Percentiles rank a stretch among this genome's conserved stretches.
Evolutionary conservation across 2,888 invertebrate species (phyloP).

Genomic region (Platycheirus albimanus): DNA sequence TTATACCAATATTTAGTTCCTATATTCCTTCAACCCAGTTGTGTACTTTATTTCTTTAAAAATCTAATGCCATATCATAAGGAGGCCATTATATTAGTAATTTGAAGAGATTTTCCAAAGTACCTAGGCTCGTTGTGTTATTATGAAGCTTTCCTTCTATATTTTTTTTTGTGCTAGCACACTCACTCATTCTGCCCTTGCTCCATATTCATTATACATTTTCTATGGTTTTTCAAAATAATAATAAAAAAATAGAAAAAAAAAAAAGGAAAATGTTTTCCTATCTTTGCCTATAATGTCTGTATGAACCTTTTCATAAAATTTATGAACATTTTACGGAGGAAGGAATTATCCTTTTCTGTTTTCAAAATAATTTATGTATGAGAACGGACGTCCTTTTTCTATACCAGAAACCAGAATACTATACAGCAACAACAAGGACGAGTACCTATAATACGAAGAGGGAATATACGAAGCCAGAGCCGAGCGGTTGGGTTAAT

Average conservation of each 20-base stretch:
- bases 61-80: neutral
- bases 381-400: slow-evolving; percentile 16
- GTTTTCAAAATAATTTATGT: slow-evolving; percentile 20
- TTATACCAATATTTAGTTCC: too few species aligned
- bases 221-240: slow-evolving; percentile 5
- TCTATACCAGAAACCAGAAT: too few species aligned
- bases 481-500: neutral
- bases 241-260: slow-evolving; percentile 12
- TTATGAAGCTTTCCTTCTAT: slow-evolving; percentile 21
- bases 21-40: slow-evolving; percentile 16
- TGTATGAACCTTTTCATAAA: slow-evolving; percentile 42
- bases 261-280: slow-evolving; percentile 41
- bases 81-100: slow-evolving; percentile 31
- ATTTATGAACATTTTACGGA: slow-evolving; percentile 37
- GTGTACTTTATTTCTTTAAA: slow-evolving; percentile 17
- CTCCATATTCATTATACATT: slow-evolving; percentile 21
- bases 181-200: slow-evolving; percentile 12
- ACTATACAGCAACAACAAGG: neutral
- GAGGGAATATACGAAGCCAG: neutral
- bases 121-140: slow-evolving; percentile 18
- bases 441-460: too few species aligned
- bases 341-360: slow-evolving; percentile 45
- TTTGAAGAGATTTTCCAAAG: slow-evolving; percentile 36
- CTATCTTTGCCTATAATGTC: slow-evolving; percentile 36
- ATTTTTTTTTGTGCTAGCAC: neutral